Evolutionary conservation across 2,888 invertebrate species (phyloP), one percentile per base, ranked within the genome.

Genomic region (Tricholauxania praeusta): DNA sequence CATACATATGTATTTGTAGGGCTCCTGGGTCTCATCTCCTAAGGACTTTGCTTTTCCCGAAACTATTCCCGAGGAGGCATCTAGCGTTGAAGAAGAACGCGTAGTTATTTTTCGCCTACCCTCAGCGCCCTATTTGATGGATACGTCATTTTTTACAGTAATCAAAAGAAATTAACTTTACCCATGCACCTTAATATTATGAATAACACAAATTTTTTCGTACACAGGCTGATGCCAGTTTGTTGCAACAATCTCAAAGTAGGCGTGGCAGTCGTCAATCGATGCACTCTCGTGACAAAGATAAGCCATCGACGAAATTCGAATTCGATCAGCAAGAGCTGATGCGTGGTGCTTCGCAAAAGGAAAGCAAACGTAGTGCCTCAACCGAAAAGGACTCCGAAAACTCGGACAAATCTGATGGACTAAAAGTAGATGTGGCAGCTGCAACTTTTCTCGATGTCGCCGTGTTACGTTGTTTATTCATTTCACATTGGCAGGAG

Each of bases 381-480:
- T 93, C 94, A 7, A 91, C 93, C 12, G 95, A 95, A 80, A 93
- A 93, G 81, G 94, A 93, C n/a, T 84, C 92, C 28, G 93, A 93
- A 65, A 53, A 19, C n/a, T 84, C 93, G 28, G 93, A 93, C 57
- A 92, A 92, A 79, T 83, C 84, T 12, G 86, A 86, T 51, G 82
- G 82, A 52, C 75, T 80, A 3, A 86, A 85, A 71, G 83, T 82
- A 39, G 91, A 95, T 88, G 90, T 94, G 2, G 90, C 93, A 15
- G 93, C 95, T 22, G 99, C 99, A 0, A 98, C 97, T 1, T 98
- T 97, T 86, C 89, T 99, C 72, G 99, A 99, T 86, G 96, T 99
- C 0, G 97, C 98, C 3, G 98, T 99, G 0, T 88, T 99, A 71
- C 91, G 99, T 68, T 98, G 99, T 85, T 90, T 99, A 15, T 98